These are phyloP conservation scores for Syngnathus typhle DNA, from an alignment of 2,113 vertebrate genomes.

Conservation along the genomic window DNA sequence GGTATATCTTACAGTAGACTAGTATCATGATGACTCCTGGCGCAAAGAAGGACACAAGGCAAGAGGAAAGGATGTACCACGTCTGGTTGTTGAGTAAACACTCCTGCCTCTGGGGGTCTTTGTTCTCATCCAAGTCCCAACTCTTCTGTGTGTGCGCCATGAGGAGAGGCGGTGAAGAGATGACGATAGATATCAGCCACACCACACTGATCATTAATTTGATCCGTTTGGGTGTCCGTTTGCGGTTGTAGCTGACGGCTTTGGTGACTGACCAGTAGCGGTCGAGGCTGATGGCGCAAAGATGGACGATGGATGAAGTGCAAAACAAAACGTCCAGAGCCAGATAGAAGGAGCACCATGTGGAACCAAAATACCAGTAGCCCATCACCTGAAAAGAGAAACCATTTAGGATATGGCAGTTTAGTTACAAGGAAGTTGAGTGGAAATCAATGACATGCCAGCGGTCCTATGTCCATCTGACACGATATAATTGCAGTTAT, in stretches of 20 bases:
- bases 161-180: constrained; percentile 79
- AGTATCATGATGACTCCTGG: constrained; percentile 81
- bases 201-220: constrained; percentile 75
- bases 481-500: too few relatives aligned
- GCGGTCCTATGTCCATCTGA: too few relatives aligned
- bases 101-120: constrained; percentile 24
- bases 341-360: constrained; percentile 84
- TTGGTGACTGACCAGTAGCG: constrained; percentile 84
- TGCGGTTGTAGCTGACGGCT: constrained; percentile 77
- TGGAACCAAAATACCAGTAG: constrained; percentile 78
- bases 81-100: constrained; percentile 80
- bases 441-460: background rate
- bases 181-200: constrained; percentile 74
- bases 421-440: background rate
- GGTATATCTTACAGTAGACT: constrained; percentile 82
- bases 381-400: constrained; percentile 66
- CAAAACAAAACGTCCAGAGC: constrained; percentile 82
- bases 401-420: background rate
- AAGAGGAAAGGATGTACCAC: constrained; percentile 84
- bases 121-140: background rate
- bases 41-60: constrained; percentile 78
- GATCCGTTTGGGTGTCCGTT: constrained; percentile 74
- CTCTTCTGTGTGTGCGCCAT: constrained; percentile 47
- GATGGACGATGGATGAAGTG: constrained; percentile 82
- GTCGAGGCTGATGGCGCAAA: constrained; percentile 85